Evolutionary conservation across 2,113 vertebrate species (phyloP).

Genomic region (Colinus virginianus): DNA sequence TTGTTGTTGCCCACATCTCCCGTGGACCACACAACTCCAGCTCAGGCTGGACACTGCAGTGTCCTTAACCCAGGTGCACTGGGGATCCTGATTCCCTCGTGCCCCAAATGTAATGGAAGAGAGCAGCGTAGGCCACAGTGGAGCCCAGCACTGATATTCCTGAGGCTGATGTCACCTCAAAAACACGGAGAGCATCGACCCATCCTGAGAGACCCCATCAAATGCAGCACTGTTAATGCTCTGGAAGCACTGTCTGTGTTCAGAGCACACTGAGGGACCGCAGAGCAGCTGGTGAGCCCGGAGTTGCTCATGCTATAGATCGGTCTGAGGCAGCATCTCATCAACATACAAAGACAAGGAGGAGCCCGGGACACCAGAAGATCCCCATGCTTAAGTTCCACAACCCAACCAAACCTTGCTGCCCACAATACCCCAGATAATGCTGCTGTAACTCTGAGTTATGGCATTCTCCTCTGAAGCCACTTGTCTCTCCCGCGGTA

Average conservation of each 20-base stretch:
- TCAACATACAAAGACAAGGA: background rate
- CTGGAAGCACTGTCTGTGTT: background rate
- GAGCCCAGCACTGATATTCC: background rate
- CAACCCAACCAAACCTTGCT: background rate
- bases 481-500: background rate
- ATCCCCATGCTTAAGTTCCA: background rate
- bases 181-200: background rate
- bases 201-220: background rate
- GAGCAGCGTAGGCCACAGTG: background rate
- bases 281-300: background rate
- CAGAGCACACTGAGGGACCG: background rate
- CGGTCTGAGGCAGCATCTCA: background rate
- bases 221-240: background rate
- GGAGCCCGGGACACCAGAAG: background rate
- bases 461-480: background rate
- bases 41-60: no score
- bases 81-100: background rate
- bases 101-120: background rate
- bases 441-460: background rate
- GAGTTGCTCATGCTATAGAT: background rate
- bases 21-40: background rate
- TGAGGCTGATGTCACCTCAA: background rate
- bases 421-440: background rate
- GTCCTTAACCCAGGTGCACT: background rate
- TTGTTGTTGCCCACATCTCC: background rate